Evolutionary conservation across 2,888 invertebrate species (phyloP).

Genomic region (Diaprepes abbreviatus): DNA sequence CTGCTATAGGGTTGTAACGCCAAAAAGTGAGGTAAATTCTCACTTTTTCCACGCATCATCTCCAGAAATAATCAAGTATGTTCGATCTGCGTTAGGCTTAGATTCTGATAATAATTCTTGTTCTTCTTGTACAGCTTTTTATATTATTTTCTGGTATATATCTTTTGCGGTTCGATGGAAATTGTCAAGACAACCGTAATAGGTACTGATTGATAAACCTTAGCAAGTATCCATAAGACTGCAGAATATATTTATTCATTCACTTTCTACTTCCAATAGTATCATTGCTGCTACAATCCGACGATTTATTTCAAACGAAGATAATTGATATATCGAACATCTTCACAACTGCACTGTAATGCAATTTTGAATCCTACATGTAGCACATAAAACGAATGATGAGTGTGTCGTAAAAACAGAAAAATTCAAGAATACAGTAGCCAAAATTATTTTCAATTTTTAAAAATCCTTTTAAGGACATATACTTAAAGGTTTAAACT

Average conservation of each 20-base stretch:
- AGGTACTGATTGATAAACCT: constrained; percentile 16
- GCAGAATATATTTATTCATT: constrained; percentile 20
- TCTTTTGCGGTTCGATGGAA: constrained; percentile 32
- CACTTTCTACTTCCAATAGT: background rate
- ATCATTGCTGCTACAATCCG: background rate
- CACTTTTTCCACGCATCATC: background rate
- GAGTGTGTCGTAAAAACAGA: background rate
- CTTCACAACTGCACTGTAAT: background rate
- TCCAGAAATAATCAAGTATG: background rate
- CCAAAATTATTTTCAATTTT: constrained; percentile 12
- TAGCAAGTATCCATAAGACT: constrained; percentile 24
- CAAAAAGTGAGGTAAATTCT: too few species aligned
- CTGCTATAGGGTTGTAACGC: background rate
- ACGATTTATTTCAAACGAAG: background rate
- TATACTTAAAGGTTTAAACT: too few species aligned
- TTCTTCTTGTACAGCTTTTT: constrained; percentile 35
- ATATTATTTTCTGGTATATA: constrained; percentile 36
- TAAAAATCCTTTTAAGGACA: too few species aligned
- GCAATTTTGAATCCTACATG: background rate
- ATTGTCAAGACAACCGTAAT: constrained; percentile 36
- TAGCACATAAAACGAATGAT: background rate
- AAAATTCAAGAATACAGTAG: background rate
- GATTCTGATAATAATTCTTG: background rate
- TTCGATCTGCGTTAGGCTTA: background rate
- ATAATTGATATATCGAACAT: background rate